These are phyloP conservation scores for Drosophila suboccidentalis DNA, from an alignment of 2,888 invertebrate genomes.

Conservation along the genomic window DNA sequence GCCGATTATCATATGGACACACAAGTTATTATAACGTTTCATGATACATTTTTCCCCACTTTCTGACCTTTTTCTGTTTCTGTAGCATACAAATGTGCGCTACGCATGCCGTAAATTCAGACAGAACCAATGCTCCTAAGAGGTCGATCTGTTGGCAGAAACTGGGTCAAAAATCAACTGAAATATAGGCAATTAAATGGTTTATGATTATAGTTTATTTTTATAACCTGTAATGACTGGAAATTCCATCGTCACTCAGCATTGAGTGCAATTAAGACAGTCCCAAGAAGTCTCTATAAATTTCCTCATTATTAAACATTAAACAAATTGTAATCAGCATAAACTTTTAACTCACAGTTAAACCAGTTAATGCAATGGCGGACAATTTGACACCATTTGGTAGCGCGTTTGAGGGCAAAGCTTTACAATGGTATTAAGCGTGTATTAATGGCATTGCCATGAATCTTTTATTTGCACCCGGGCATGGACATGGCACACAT, in stretches of 20 bases:
- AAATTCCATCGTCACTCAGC: not conserved
- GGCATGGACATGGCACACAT: slow-evolving; percentile 5
- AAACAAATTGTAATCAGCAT: slow-evolving; percentile 21
- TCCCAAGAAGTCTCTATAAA: not conserved
- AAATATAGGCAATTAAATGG: slow-evolving; percentile 12
- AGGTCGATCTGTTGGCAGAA: not conserved
- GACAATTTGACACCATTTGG: slow-evolving; percentile 47
- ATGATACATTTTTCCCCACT: slow-evolving; percentile 28
- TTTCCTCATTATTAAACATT: not conserved
- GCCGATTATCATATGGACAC: slow-evolving; percentile 54
- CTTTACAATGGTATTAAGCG: slow-evolving; percentile 70
- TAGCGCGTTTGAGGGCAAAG: slow-evolving; percentile 40
- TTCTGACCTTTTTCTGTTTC: slow-evolving; percentile 41
- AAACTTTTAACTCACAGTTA: slow-evolving; percentile 5
- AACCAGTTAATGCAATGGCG: slow-evolving; percentile 31
- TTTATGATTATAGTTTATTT: not conserved
- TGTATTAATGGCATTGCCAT: slow-evolving; percentile 72
- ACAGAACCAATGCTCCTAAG: slow-evolving; percentile 4
- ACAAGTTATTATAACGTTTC: slow-evolving; percentile 41
- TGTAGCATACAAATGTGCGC: slow-evolving; percentile 63
- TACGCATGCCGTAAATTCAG: slow-evolving; percentile 21
- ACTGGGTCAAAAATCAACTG: slow-evolving; percentile 16
- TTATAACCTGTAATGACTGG: not conserved
- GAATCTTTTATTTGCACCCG: slow-evolving; percentile 71
- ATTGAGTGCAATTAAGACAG: not conserved